A percentile compares a stretch with the other conserved stretches of the same genome.
Evolutionary conservation across 2,797 vertebrate species (phyloP).

Genomic region (Orestias chungarensis): DNA sequence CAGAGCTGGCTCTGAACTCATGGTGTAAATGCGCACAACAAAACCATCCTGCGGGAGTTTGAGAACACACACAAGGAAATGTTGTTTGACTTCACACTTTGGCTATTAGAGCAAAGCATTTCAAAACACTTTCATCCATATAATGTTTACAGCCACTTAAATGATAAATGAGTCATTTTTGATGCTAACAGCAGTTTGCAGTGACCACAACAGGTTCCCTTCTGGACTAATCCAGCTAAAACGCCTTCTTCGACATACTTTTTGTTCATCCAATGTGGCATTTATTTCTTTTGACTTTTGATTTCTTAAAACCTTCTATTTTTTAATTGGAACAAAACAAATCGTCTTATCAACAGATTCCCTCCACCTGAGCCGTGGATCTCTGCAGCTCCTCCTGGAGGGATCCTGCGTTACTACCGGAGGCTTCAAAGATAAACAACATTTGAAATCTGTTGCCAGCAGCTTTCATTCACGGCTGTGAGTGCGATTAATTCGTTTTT

Average conservation of each 20-base stretch:
- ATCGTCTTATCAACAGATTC: neutral
- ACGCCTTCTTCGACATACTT: neutral
- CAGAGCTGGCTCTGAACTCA: constrained; percentile 92
- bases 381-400: neutral
- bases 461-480: too few species aligned
- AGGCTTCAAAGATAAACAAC: too few species aligned
- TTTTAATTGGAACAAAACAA: too few species aligned
- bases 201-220: neutral
- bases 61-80: constrained; percentile 16
- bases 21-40: constrained; percentile 97
- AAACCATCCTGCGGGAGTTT: constrained; percentile 89
- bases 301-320: too few species aligned
- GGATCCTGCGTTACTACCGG: neutral
- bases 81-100: constrained; percentile 15
- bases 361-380: neutral
- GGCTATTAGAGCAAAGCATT: neutral
- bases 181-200: neutral
- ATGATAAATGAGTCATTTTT: neutral
- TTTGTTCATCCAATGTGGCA: neutral
- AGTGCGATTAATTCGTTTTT: too few species aligned
- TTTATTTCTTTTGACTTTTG: too few species aligned
- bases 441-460: too few species aligned
- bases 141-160: neutral
- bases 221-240: neutral
- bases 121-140: neutral